Conservation (phyloP, 2,888 invertebrate genomes). For the Microplitis deprimator region DNA sequence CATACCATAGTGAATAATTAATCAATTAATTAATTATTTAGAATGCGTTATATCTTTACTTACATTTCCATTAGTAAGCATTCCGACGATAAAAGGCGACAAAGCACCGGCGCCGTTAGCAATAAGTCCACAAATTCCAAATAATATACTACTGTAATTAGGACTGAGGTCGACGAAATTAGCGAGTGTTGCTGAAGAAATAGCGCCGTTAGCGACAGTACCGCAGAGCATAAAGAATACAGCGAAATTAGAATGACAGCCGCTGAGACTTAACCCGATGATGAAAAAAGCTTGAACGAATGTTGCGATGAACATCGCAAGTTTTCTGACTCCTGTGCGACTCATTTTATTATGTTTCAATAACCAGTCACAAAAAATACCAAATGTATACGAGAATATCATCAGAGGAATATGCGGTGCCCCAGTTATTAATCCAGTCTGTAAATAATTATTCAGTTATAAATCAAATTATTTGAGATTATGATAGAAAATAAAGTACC, state of each 20-base stretch:
- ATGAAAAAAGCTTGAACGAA: conserved; percentile 78
- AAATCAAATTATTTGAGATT: neutral
- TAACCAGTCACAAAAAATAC: conserved; percentile 75
- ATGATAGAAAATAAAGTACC: conserved; percentile 66
- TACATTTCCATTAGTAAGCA: conserved; percentile 77
- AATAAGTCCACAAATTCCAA: conserved; percentile 76
- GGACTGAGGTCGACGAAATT: conserved; percentile 80
- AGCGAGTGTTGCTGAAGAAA: conserved; percentile 78
- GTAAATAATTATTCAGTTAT: conserved; percentile 42
- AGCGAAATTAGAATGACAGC: conserved; percentile 76
- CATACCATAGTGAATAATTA: neutral
- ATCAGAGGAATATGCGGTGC: conserved; percentile 77
- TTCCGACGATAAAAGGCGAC: conserved; percentile 77
- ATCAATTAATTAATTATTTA: conserved; percentile 11
- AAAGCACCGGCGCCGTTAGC: conserved; percentile 76
- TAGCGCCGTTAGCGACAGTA: conserved; percentile 77
- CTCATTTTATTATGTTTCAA: conserved; percentile 75
- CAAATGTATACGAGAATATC: conserved; percentile 75
- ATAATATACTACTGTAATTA: conserved; percentile 75
- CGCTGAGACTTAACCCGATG: conserved; percentile 76
- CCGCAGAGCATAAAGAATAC: conserved; percentile 77
- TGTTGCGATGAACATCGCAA: conserved; percentile 76
- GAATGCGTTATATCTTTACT: conserved; percentile 61
- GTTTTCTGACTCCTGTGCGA: conserved; percentile 77
- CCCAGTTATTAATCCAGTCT: conserved; percentile 78